Evolutionary conservation across 2,888 invertebrate species (phyloP), one percentile per base, ranked within the genome.

Genomic region (Polyploca ridens): DNA sequence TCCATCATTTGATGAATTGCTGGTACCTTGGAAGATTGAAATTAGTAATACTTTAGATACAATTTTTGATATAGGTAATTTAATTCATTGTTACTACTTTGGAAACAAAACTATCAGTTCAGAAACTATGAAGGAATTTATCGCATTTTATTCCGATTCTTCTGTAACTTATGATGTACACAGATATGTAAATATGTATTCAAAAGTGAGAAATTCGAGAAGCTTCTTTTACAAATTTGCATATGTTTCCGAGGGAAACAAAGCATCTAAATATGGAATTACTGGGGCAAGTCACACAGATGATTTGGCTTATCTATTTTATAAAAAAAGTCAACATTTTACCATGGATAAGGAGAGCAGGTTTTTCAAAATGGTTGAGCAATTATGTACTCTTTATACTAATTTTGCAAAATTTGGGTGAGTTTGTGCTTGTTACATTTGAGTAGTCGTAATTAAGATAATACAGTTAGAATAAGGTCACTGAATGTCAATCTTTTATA

Each of bases 351-450:
- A 68, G 4, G 63, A 73, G 5, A 54, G 49, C 16, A 16, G 19
- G 8, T 74, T 81, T 0, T 62, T 64, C 16, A 63, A 71, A 64
- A 66, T 84, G 63, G 80, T 87, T 27, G 70, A 83, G 7, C 79
- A 68, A 63, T 70, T 83, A 4, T 81, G 83, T 1, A 79, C 67
- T 35, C 72, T 88, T 19, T 85, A 82, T 81, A 82, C 85, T 0
- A 83, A 87, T 66, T 85, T 87, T 46, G 85, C 85, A 54, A 87
- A 84, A 78, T 78, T 70, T 46, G 88, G 87, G 87, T 88, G 67
- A 81, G 83, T 64, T 14, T 62, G 7, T 16, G 16, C 49, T 54
- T 19, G 49, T 19, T 19, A 54, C 16, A 16, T 16, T 54, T 54
- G n/a, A 54, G 19, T 54, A 54, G 19, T 54, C 49, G 19, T 6